Evolutionary conservation across 2,797 vertebrate genomes (phyloP), one percentile per base, ranked within the genome.

Genomic region (Pseudotriccus pelzelni): DNA sequence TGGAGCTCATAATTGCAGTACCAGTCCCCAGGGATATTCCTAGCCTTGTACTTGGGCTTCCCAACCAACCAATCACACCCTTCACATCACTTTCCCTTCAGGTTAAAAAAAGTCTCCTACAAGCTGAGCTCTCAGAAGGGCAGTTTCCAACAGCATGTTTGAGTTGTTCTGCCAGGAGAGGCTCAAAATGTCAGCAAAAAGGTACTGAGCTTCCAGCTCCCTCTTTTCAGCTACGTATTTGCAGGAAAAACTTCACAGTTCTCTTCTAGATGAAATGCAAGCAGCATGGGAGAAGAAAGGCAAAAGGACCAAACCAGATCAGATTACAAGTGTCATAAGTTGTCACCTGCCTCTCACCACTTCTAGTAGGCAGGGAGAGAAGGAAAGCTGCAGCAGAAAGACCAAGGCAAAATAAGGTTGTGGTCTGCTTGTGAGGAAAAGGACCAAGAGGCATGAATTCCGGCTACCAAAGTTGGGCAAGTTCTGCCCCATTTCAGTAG

Each of bases 1-100:
- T 1, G 8, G 27, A 1, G 3, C 39, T 46, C 17, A 0, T 2
- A 3, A 17, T 15, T 2, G 0, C 23, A 5, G 0, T 0, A 4
- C 7, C 30, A 59, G 17, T 18, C 30, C 56, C 47, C 7, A 2
- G 32, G 14, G 79, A 28, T 3, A 8, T 3, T 2, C 2, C 3
- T 1, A 20, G 17, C 66, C 17, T n/a, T 5, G 3, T 20, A 10
- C 7, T 19, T 0, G 2, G 28, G 23, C 63, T 66, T 43, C 49
- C 14, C 13, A 5, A 43, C 41, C 2, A 0, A 2, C 18, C 7
- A 23, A 15, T 16, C 39, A 20, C 27, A 23, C 19, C 36, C 24
- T 41, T 41, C 18, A 25, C 0, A 0, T 9, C 55, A 10, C 34
- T 36, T 24, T 64, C 64, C 9, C 18, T 2, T 3, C 43, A 16